A percentile compares a stretch with the other conserved stretches of the same genome.
Conservation (phyloP, 2,113 vertebrate genomes). For the Oreochromis spilurus region DNA sequence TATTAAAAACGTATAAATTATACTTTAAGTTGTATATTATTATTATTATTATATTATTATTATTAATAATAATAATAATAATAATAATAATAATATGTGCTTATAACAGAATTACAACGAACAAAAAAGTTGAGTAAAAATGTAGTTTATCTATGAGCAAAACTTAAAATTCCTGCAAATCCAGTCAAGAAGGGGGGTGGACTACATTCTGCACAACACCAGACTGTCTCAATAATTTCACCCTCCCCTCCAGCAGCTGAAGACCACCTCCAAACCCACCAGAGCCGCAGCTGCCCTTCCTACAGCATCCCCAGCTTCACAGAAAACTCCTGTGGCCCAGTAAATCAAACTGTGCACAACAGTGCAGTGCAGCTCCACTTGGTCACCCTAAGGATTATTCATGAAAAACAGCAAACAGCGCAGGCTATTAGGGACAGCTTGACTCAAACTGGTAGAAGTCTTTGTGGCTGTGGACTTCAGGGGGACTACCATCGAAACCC, state of each 20-base stretch:
- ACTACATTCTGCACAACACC: conserved; percentile 36
- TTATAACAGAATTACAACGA: neutral
- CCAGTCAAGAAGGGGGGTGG: neutral
- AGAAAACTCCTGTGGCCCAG: conserved; percentile 17
- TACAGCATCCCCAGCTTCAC: conserved; percentile 44
- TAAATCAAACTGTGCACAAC: neutral
- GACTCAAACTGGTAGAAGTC: neutral
- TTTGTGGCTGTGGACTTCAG: neutral
- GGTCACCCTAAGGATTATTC: conserved; percentile 1
- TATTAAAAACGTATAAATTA: neutral
- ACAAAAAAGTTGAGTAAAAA: neutral
- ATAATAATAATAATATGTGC: neutral
- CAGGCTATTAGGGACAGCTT: neutral
- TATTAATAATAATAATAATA: neutral
- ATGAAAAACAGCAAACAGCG: neutral
- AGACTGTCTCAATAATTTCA: conserved; percentile 56
- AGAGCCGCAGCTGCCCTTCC: conserved; percentile 24
- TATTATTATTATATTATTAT: neutral
- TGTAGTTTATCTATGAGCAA: neutral
- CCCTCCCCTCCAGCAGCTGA: conserved; percentile 30
- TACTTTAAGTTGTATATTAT: neutral
- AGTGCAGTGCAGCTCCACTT: neutral
- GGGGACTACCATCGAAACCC: neutral
- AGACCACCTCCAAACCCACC: conserved; percentile 59
- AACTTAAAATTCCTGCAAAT: neutral